phyloP scores from a whole-genome alignment of 2,888 invertebrate genomes.

The Acronicta alni region DNA sequence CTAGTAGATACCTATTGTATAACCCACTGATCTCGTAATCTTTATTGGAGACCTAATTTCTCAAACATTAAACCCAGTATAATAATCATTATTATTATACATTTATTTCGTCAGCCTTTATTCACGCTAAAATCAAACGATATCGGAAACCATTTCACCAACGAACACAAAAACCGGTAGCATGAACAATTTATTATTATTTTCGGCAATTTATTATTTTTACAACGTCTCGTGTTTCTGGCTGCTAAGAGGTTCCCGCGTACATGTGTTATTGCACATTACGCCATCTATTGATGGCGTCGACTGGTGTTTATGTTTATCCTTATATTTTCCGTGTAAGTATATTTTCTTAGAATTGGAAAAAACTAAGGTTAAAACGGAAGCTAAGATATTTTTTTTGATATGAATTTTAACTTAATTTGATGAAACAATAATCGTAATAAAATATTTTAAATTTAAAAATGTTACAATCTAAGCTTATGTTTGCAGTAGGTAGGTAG shows the following conservation, averaged over 20 bases:
- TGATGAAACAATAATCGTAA: no score
- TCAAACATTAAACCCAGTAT: slow-evolving; percentile 10
- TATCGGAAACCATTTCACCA: slow-evolving; percentile 36
- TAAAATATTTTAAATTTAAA: no score
- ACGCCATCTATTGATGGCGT: no score
- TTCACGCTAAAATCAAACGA: slow-evolving; percentile 11
- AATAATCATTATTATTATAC: no score
- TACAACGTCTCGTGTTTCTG: slow-evolving; percentile 1
- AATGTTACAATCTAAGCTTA: no score
- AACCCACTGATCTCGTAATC: no score
- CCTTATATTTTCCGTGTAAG: background rate
- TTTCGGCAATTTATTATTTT: no score
- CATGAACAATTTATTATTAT: slow-evolving; percentile 36
- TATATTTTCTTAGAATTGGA: background rate
- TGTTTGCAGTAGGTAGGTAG: no score
- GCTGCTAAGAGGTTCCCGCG: slow-evolving; percentile 2
- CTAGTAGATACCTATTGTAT: no score
- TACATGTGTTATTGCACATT: background rate
- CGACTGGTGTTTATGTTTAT: background rate
- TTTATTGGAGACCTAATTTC: no score
- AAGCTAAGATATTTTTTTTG: no score
- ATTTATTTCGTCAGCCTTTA: slow-evolving; percentile 29
- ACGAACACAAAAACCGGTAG: slow-evolving; percentile 16
- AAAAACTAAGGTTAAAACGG: background rate
- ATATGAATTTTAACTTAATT: no score